These are phyloP conservation scores for Tychaedon coryphoeus DNA, from an alignment of 2,113 vertebrate species.

Conservation along the genomic window DNA sequence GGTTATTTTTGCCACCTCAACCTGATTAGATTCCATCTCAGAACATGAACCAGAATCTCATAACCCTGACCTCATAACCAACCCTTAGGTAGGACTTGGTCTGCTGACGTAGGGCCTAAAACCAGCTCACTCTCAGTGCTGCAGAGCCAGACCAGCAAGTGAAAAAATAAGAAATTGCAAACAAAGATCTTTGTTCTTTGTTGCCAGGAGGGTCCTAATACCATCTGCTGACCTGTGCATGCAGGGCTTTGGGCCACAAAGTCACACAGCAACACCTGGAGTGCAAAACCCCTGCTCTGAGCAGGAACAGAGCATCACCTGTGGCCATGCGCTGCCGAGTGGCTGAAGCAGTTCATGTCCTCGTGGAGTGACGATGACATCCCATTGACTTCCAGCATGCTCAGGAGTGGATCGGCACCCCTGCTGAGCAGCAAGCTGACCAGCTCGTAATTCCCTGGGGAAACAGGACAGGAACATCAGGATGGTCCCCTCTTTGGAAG, in stretches of 20 bases:
- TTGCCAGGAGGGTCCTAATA: neutral
- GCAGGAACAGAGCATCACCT: constrained; percentile 68
- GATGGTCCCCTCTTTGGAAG: neutral
- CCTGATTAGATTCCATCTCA: neutral
- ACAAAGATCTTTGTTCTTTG: neutral
- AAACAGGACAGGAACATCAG: neutral
- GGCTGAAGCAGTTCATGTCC: constrained; percentile 98
- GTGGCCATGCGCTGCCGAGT: constrained; percentile 93
- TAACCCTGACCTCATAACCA: neutral
- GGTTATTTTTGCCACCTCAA: neutral
- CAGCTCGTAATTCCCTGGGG: constrained; percentile 92
- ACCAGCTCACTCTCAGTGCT: neutral
- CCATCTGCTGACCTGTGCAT: neutral
- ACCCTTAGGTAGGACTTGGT: neutral
- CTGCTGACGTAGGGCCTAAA: neutral
- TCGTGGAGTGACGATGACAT: constrained; percentile 89
- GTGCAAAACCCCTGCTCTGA: rapidly evolving
- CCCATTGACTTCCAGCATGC: constrained; percentile 82
- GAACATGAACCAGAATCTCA: neutral
- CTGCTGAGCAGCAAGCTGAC: constrained; percentile 89
- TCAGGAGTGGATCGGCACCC: constrained; percentile 89
- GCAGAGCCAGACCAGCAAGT: neutral
- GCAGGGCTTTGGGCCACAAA: neutral
- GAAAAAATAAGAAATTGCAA: neutral
- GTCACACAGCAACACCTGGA: rapidly evolving